Percentiles rank a stretch among this genome's conserved stretches.
Conservation (phyloP, 2,113 vertebrate genomes). For the Heliornis fulica region DNA sequence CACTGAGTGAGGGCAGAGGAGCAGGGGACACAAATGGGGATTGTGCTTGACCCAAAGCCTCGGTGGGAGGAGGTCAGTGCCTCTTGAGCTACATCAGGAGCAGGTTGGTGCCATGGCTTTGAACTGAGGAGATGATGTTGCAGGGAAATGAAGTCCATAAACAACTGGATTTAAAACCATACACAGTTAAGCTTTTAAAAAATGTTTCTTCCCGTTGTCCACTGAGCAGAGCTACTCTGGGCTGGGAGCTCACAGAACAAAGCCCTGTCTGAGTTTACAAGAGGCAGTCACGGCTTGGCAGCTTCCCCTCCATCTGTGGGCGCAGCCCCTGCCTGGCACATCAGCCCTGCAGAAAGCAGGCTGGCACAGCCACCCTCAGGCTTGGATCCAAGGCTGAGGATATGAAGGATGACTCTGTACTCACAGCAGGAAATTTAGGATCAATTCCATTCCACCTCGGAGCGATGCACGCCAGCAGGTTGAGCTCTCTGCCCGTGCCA, state of each 20-base stretch:
- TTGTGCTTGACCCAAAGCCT: not conserved
- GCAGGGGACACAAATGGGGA: not conserved
- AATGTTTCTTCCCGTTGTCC: not conserved
- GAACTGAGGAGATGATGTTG: not conserved
- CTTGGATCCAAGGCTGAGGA: not conserved
- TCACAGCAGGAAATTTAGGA: not conserved
- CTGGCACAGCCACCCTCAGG: not conserved
- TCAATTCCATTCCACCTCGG: rapidly evolving
- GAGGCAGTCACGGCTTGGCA: not conserved
- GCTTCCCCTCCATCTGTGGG: not conserved
- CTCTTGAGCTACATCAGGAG: not conserved
- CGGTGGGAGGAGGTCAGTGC: not conserved
- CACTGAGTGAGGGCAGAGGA: not conserved
- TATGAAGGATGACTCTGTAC: not conserved
- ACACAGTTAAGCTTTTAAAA: not conserved
- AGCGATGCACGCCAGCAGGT: not conserved
- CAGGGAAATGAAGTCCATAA: not conserved
- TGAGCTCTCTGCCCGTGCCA: not conserved
- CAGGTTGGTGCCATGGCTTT: not conserved
- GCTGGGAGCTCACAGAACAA: not conserved
- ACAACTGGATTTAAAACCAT: too few species aligned
- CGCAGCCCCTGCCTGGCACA: slow-evolving; percentile 12
- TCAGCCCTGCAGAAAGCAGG: not conserved
- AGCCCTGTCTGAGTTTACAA: not conserved
- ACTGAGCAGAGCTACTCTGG: not conserved